Base-by-base conservation (phyloP, 2,797 vertebrate species). In the Streptopelia turtur region DNA sequence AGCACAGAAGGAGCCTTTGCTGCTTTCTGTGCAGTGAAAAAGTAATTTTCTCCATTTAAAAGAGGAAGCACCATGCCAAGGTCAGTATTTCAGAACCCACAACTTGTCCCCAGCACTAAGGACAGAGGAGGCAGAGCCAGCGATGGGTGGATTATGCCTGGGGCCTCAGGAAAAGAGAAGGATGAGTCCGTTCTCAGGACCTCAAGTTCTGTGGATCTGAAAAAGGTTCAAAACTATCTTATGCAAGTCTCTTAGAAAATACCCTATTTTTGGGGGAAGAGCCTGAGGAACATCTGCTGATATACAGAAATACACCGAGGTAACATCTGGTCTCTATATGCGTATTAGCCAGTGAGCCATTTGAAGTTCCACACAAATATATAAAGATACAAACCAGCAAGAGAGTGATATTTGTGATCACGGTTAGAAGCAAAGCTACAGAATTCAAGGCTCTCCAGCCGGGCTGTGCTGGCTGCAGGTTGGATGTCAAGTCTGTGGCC, bases 401-500 rank as follows among this genome's bases (percentile, higher is more conserved):
- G 55, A 83, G 66, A 37, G 63, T 33, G 39, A 9, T 52, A 15
- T 57, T 28, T 65, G 33, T 72, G 63, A 55, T 89, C 22, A 25
- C 45, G 61, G 17, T 79, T 47, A 74, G 79, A 70, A 93, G 72
- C 50, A 71, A 87, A 90, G 55, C 63, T 45, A 8, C 1, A 3
- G 57, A 60, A 75, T 47, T 60, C n/a, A 22, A 33, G 49, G 53
- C 61, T 78, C 43, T 81, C 43, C 87, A 61, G 57, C 87, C 83
- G 77, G 68, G 59, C 47, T 45, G 1, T 64, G 33, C 82, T 89
- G 70, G 87, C 84, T 91, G 55, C 56, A 91, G 84, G 94, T 60
- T 83, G 71, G 27, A 53, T 83, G 57, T 86, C 87, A 80, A 59
- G 33, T 49, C 82, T 87, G 93, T 90, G 78, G 63, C 87, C 71